Conservation (phyloP, 2,888 invertebrate species). For the Dryococelus australis region DNA sequence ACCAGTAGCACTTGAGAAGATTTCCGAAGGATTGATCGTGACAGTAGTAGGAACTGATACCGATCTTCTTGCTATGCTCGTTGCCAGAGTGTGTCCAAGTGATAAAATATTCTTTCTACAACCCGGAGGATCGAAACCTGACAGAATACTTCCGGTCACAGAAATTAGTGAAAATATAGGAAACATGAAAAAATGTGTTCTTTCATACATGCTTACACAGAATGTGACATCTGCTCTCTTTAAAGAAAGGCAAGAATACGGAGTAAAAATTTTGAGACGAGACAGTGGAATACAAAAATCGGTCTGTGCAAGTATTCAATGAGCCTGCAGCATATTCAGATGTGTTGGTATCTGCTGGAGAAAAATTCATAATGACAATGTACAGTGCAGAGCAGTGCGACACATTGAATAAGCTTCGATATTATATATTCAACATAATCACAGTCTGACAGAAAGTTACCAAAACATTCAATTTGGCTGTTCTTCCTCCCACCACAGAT, state of each 20-base stretch:
- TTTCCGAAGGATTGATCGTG: conserved; percentile 32
- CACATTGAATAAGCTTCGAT: not conserved
- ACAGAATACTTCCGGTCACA: not conserved
- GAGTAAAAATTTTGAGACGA: not conserved
- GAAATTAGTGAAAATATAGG: not conserved
- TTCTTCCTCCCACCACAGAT: not conserved
- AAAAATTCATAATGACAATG: not conserved
- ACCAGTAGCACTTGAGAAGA: conserved; percentile 38
- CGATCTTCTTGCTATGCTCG: conserved; percentile 50
- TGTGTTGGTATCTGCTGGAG: not conserved
- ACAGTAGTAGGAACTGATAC: conserved; percentile 48
- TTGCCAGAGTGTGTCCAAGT: conserved; percentile 37
- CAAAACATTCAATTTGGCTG: not conserved
- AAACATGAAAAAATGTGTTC: not conserved
- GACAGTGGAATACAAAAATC: not conserved
- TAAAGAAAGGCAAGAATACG: not conserved
- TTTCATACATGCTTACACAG: not conserved
- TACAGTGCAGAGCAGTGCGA: not conserved
- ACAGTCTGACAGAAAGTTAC: not conserved
- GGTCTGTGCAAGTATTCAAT: not conserved
- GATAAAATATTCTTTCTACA: conserved; percentile 44
- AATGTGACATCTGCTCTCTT: not conserved
- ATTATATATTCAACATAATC: not conserved
- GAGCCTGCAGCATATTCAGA: not conserved
- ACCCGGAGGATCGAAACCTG: conserved; percentile 34